Evolutionary conservation across 2,888 invertebrate species (phyloP).

Genomic region (Caenorhabditis macrosperma): DNA sequence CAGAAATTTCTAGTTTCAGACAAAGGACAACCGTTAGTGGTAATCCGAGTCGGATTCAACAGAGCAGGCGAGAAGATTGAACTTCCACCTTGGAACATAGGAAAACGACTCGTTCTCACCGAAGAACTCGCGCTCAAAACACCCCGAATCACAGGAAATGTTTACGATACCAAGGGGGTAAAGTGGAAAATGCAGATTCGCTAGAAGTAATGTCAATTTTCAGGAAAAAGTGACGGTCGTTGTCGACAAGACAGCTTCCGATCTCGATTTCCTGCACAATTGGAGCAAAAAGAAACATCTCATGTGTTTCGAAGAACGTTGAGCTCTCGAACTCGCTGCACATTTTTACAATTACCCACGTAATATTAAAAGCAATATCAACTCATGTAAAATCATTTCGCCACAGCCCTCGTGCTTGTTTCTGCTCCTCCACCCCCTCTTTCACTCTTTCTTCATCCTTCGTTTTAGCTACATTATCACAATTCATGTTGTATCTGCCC

Average conservation of each 20-base stretch:
- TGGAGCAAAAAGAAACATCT: neutral
- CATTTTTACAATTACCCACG: conserved; percentile 2
- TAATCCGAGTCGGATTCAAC: neutral
- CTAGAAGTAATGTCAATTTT: neutral
- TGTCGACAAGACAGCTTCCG: neutral
- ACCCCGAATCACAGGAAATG: neutral
- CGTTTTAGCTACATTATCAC: too few species aligned
- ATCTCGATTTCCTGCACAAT: neutral
- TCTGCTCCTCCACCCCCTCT: neutral
- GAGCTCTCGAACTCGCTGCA: neutral
- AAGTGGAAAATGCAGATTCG: neutral
- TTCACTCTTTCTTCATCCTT: neutral
- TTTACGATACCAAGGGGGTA: conserved; percentile 9
- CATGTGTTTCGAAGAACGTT: neutral
- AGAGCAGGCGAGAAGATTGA: neutral
- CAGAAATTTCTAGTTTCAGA: neutral
- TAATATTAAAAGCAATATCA: neutral
- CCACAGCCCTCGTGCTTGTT: neutral
- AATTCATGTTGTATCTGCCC: neutral
- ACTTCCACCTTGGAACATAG: neutral
- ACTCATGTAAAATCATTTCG: neutral
- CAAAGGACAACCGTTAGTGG: neutral
- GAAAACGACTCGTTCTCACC: neutral
- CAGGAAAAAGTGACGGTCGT: neutral
- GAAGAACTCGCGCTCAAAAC: neutral